Base-by-base conservation (phyloP, 2,888 invertebrate species). In the Heteromurus nitidus region DNA sequence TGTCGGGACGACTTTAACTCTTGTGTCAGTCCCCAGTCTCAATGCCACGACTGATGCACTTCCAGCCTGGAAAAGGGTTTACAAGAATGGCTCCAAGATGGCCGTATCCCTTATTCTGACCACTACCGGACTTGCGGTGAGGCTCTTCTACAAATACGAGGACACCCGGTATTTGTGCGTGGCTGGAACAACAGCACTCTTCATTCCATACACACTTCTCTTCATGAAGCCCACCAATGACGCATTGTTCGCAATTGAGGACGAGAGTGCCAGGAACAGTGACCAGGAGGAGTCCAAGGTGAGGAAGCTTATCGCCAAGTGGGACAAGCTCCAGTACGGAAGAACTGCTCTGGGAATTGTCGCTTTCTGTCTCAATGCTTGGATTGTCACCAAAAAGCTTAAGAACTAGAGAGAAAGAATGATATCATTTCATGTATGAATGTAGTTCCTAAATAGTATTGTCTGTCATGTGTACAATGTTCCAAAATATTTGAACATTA, bases 141-240 rank as follows among this genome's bases (percentile, higher is more conserved):
- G 36, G 20, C 0, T 22, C n/a, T 80, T 65, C 22, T 28, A 9
- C n/a, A 24, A 26, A 26, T 22, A 24, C 11, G 62, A 50, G 26
- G 73, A 80, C 65, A 13, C 18, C 1, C 20, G 44, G 1, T 20
- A 31, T 18, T 53, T 80, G 9, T 0, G 68, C 7, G 28, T 36
- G 0, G 26, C 80, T 16, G 80, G 80, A 64, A 16, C 64, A 0
- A 9, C 67, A 5, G 50, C 65, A 13, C 1, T 36, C 0, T 9
- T 80, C 18, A n/a, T 26, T 3, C 55, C 67, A 0, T 80, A 69
- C 18, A 80, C 80, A 2, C 16, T 72, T 0, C 13, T 65, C 11
- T 30, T 73, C n/a, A 80, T 80, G 80, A 55, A 58, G 20, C 67
- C 72, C 5, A 73, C 64, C 0, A 80, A 80, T n/a, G 55, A 55